Evolutionary conservation across 2,888 invertebrate genomes (phyloP).

Genomic region (Luperina testacea): DNA sequence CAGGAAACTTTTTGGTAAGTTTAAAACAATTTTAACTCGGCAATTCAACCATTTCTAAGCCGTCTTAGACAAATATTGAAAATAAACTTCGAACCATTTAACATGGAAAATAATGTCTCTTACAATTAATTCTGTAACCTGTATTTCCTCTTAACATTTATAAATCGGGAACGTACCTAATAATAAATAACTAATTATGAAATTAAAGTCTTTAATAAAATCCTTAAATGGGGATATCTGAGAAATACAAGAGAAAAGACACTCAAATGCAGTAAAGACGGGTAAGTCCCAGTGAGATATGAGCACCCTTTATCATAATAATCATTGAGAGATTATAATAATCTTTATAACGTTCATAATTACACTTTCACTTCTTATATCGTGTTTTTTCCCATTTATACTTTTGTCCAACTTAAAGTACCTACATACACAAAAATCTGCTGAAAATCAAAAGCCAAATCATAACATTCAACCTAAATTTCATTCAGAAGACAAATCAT

Average conservation of each 20-base stretch:
- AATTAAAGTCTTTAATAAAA: not conserved
- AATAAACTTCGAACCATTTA: not conserved
- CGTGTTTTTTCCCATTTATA: not conserved
- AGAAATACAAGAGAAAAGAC: not conserved
- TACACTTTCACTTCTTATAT: not conserved
- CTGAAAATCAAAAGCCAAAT: not conserved
- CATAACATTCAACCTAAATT: not conserved
- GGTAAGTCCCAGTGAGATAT: constrained; percentile 35
- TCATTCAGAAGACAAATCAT: not conserved
- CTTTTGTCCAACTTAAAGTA: not conserved
- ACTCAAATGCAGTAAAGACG: constrained; percentile 13
- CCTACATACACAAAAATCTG: not conserved
- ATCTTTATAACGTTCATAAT: constrained; percentile 3
- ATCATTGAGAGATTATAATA: constrained; percentile 22
- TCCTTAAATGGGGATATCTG: not conserved
- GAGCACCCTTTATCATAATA: constrained; percentile 8
- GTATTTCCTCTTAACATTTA: not conserved
- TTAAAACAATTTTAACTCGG: not conserved
- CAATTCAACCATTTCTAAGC: not conserved
- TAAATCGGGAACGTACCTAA: constrained; percentile 22
- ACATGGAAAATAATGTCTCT: not conserved
- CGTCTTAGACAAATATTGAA: not conserved
- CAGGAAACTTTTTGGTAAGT: not conserved
- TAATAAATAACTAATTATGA: not conserved
- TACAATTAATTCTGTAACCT: not conserved